Base-by-base conservation (phyloP, 2,113 vertebrate genomes). In the Echinops telfairi region DNA sequence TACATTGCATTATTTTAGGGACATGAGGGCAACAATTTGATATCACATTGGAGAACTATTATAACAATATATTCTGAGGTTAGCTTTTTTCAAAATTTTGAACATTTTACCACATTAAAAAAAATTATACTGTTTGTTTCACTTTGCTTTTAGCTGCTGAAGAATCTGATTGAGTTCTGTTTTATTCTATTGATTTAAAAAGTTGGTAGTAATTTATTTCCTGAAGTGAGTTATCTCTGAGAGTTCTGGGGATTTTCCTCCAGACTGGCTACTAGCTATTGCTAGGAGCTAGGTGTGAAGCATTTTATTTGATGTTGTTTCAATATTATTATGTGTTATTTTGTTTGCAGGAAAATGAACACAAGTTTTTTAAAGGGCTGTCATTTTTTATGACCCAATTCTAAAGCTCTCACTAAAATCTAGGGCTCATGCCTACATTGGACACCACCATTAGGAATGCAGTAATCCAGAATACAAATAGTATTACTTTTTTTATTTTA, bases 401-500 rank as follows among this genome's bases (percentile, higher is more conserved):
- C 80, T 70, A 66, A 92, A 96, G 47, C 90, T 89, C 92, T 79
- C 82, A 82, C 87, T 91, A 91, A 92, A 93, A 91, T 92, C 89
- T 66, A 58, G 89, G 73, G 89, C 90, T 79, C 88, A 86, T 66
- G 78, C 94, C 75, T 82, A 83, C 91, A 90, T 94, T 94, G 92
- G 87, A 94, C 89, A 76, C 47, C 87, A 64, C 96, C 90, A 95
- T 38, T 38, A 66, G 47, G 29, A 85, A 60, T 47, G 43, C 83
- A 94, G 43, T 91, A 81, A 96, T 81, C 92, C 86, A 88, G 58
- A 92, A 68, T 94, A 96, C 73, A 17, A 31, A 95, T 73, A 94
- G 86, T 87, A 86, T 96, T 83, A 83, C 95, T 94, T 89, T 94
- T 94, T 86, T 93, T 96, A 93, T 97, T 96, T 97, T 86, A 75